Evolutionary conservation across 2,797 vertebrate genomes (phyloP).

Genomic region (Adelosebastes latens): DNA sequence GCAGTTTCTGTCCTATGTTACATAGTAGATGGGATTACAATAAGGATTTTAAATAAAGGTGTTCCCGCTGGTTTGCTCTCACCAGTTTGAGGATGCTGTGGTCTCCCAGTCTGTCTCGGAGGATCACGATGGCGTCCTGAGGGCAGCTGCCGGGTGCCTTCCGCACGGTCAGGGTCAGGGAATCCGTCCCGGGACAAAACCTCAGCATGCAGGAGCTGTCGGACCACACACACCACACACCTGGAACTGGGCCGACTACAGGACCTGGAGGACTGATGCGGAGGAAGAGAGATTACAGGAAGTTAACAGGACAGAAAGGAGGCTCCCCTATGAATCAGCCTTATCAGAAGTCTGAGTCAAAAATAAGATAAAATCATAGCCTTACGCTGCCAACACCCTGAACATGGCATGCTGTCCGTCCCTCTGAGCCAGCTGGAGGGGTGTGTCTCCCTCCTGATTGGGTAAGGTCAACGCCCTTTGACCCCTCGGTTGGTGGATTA

Average conservation of each 20-base stretch:
- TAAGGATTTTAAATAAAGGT: background rate
- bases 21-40: background rate
- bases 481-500: constrained; percentile 83
- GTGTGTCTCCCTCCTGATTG: constrained; percentile 83
- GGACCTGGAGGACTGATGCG: constrained; percentile 71
- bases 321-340: background rate
- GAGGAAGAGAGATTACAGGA: background rate
- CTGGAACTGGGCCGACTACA: constrained; percentile 64
- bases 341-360: background rate
- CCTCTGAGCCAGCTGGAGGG: constrained; percentile 81
- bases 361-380: background rate
- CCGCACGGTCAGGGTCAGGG: constrained; percentile 80
- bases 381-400: constrained; percentile 81
- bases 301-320: background rate
- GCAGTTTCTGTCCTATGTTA: background rate
- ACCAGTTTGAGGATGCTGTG: constrained; percentile 80
- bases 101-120: constrained; percentile 83
- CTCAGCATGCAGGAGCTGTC: constrained; percentile 76
- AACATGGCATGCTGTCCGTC: constrained; percentile 71
- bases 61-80: constrained; percentile 21
- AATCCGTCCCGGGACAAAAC: constrained; percentile 77
- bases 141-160: constrained; percentile 57
- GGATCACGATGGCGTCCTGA: constrained; percentile 78
- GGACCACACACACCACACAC: constrained; percentile 78
- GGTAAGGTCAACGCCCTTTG: constrained; percentile 73